These are phyloP conservation scores for Metopia argyrocephala DNA, from an alignment of 2,888 invertebrate species.

Conservation along the genomic window DNA sequence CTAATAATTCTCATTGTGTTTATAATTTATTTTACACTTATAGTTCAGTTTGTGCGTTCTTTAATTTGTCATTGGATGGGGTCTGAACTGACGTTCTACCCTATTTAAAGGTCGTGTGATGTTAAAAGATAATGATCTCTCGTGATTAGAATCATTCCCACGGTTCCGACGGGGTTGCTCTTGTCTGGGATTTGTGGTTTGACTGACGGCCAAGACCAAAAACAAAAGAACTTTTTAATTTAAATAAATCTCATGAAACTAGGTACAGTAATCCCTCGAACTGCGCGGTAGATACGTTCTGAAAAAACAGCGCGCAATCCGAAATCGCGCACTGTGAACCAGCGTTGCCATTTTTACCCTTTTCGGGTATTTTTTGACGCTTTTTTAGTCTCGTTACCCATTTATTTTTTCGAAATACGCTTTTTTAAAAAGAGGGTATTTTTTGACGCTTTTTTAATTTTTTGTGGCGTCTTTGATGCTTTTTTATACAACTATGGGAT, in stretches of 20 bases:
- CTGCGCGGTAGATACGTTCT: too few relatives aligned
- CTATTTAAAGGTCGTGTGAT: slow-evolving; percentile 76
- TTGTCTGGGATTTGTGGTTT: slow-evolving; percentile 75
- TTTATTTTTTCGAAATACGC: too few relatives aligned
- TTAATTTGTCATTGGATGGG: slow-evolving; percentile 74
- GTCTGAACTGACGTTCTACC: slow-evolving; percentile 77
- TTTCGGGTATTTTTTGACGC: too few relatives aligned
- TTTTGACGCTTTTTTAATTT: too few relatives aligned
- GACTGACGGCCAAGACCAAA: slow-evolving; percentile 76
- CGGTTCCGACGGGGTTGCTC: slow-evolving; percentile 77
- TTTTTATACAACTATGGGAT: too few relatives aligned
- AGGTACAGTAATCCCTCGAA: too few relatives aligned
- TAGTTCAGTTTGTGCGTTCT: accelerated
- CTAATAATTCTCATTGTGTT: slow-evolving; percentile 72
- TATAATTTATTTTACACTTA: neutral
- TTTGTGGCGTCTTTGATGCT: too few relatives aligned
- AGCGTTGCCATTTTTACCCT: too few relatives aligned
- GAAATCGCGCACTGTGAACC: too few relatives aligned
- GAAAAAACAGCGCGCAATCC: too few relatives aligned
- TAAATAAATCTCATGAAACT: slow-evolving; percentile 23
- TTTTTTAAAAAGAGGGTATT: too few relatives aligned
- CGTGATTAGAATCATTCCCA: slow-evolving; percentile 75
- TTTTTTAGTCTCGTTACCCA: too few relatives aligned
- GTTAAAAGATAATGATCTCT: slow-evolving; percentile 73
- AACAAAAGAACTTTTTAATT: slow-evolving; percentile 29